Evolutionary conservation across 2,888 invertebrate species (phyloP), one percentile per base, ranked within the genome.

Genomic region (Pecten maximus): DNA sequence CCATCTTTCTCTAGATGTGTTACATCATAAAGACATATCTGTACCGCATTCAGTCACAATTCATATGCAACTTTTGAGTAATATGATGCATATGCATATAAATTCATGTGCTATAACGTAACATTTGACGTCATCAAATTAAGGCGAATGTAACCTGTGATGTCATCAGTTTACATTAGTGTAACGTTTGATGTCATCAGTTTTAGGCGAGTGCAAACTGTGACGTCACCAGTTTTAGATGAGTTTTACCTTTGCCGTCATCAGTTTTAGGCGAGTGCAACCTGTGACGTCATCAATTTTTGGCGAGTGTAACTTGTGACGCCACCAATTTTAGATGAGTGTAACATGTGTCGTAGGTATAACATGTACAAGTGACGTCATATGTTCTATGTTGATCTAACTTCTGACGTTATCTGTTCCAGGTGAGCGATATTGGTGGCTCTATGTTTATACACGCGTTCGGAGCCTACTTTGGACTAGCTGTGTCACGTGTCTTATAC

Each of bases 381-480:
- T n/a, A 16, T 54, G 54, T n/a, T 23, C n/a, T 23, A 54, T 2
- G n/a, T n/a, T 19, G 3, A 2, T 23, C 0, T 54, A 54, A 54
- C 54, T 23, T n/a, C 1, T 28, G 10, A 2, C 74, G 35, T 54
- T 35, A n/a, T 74, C 19, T 90, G 48, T 89, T 90, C 8, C 92
- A 99, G 99, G 98, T 98, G 19, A 97, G 98, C 90, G 99, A 99
- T 96, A 98, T 98, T 40, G 99, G 99, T 39, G 99, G 98, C 88
- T 99, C 99, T 8, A 98, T 99, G 96, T 98, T 98, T 90, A 98
- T 99, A 87, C 99, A 99, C 96, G 98, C 98, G 0, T 99, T 99
- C 96, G 99, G 99, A 0, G 99, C 99, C 35, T 99, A 99, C 97
- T 99, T 99, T 96, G 99, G 99, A 10, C 97, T 99, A 90, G 98